phyloP scores from a whole-genome alignment of 2,797 vertebrate species.

The Betta splendens region DNA sequence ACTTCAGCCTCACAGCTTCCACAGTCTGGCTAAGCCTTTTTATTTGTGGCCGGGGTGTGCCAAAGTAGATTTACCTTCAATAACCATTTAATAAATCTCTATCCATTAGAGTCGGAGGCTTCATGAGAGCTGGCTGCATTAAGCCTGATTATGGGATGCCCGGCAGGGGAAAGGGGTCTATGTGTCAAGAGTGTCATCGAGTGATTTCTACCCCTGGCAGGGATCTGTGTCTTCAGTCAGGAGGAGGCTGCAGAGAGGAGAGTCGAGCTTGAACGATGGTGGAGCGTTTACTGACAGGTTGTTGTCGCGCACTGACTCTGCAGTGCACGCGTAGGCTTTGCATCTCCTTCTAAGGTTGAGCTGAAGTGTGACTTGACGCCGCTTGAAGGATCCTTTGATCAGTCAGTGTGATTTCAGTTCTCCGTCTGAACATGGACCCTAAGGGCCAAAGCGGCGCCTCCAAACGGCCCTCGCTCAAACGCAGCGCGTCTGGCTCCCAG shows the following conservation, averaged over 20 bases:
- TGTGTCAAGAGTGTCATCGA: constrained; percentile 81
- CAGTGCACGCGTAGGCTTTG: constrained; percentile 6
- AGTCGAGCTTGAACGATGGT: constrained; percentile 42
- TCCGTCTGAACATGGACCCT: constrained; percentile 75
- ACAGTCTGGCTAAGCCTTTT: constrained; percentile 76
- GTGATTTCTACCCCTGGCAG: constrained; percentile 81
- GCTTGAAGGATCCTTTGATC: constrained; percentile 36
- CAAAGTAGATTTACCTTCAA: constrained; percentile 98
- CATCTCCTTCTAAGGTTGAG: constrained; percentile 21
- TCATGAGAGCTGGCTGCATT: constrained; percentile 88
- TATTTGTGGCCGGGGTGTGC: constrained; percentile 82
- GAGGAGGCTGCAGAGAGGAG: constrained; percentile 54
- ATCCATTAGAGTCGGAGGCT: constrained; percentile 90
- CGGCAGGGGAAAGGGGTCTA: constrained; percentile 82
- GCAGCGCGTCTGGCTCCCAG: constrained; percentile 90
- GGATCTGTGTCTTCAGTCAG: constrained; percentile 75
- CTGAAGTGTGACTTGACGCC: constrained; percentile 34
- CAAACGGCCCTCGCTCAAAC: constrained; percentile 90
- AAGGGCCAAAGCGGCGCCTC: constrained; percentile 83
- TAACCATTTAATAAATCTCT: constrained; percentile 99
- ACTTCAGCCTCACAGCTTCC: constrained; percentile 72
- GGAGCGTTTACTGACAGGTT: constrained; percentile 27
- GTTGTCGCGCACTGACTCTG: constrained; percentile 27
- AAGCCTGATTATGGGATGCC: constrained; percentile 93
- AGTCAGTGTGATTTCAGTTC: constrained; percentile 15